These are phyloP conservation scores for Cephus runcator DNA, from an alignment of 2,888 invertebrate species.

Conservation along the genomic window DNA sequence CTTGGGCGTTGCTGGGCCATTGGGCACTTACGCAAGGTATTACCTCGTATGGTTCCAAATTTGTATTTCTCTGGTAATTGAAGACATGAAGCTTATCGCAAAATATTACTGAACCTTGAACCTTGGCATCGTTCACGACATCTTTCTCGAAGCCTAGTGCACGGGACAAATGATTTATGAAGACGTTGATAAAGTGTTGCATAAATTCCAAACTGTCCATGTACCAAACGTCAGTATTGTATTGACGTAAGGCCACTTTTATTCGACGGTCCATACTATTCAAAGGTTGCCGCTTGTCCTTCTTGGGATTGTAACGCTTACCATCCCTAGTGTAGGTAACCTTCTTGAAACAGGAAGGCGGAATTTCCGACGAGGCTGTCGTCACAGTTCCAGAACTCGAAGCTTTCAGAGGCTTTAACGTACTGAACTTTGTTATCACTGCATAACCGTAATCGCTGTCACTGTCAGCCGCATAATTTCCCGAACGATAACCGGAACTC, in stretches of 20 bases:
- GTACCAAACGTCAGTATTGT: slow-evolving; percentile 50
- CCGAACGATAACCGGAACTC: slow-evolving; percentile 70
- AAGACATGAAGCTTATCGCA: slow-evolving; percentile 68
- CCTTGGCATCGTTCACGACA: slow-evolving; percentile 69
- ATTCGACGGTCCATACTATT: slow-evolving; percentile 50
- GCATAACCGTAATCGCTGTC: slow-evolving; percentile 74
- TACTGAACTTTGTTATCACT: slow-evolving; percentile 71
- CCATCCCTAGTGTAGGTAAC: slow-evolving; percentile 47
- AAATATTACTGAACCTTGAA: slow-evolving; percentile 76
- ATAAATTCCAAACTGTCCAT: slow-evolving; percentile 77
- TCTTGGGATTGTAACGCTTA: slow-evolving; percentile 44
- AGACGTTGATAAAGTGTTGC: slow-evolving; percentile 75
- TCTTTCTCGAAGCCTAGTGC: slow-evolving; percentile 70
- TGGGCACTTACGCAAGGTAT: slow-evolving; percentile 76
- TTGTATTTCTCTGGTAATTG: slow-evolving; percentile 46
- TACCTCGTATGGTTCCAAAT: slow-evolving; percentile 71
- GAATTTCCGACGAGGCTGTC: slow-evolving; percentile 37
- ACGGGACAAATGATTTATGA: slow-evolving; percentile 71
- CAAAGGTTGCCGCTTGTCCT: slow-evolving; percentile 36
- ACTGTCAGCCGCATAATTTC: slow-evolving; percentile 50
- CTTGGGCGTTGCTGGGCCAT: slow-evolving; percentile 79
- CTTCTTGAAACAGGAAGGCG: slow-evolving; percentile 51
- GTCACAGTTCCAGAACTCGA: slow-evolving; percentile 17
- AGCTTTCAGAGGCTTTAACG: slow-evolving; percentile 66
- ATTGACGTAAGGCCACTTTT: slow-evolving; percentile 38